These are phyloP conservation scores for Centropus bengalensis DNA, from an alignment of 2,113 vertebrate genomes.

Conservation along the genomic window DNA sequence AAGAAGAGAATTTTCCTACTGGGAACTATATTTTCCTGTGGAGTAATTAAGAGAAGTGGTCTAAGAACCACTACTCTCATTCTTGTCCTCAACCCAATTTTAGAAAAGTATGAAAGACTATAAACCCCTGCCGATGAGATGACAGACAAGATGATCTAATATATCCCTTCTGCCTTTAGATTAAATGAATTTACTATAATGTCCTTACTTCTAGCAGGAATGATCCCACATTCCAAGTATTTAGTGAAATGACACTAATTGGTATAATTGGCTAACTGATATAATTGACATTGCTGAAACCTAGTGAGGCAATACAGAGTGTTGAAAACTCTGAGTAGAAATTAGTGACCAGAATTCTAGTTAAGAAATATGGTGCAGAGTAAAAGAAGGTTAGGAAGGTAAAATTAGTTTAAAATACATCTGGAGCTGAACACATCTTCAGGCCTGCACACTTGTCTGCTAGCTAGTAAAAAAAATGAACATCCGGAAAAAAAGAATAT, in stretches of 20 bases:
- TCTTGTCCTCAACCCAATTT: not conserved
- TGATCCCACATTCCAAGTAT: conserved; percentile 11
- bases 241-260: conserved; percentile 36
- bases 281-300: not conserved
- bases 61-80: not conserved
- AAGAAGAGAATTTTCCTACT: not conserved
- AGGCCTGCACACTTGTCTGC: not conserved
- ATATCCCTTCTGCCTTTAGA: not conserved
- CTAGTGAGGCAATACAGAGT: not conserved
- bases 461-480: not conserved
- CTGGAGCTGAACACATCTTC: not conserved
- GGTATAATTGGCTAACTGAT: not conserved
- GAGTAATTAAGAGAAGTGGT: not conserved
- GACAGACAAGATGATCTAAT: not conserved
- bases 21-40: not conserved
- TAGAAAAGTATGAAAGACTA: not conserved
- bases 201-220: conserved; percentile 3
- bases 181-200: not conserved
- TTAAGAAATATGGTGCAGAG: not conserved
- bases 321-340: not conserved
- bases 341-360: not conserved
- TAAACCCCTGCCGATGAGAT: not conserved
- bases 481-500: not conserved
- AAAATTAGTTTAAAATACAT: not conserved
- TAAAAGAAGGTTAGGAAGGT: not conserved